Conservation (phyloP, 2,113 vertebrate genomes). For the Argyrosomus japonicus region DNA sequence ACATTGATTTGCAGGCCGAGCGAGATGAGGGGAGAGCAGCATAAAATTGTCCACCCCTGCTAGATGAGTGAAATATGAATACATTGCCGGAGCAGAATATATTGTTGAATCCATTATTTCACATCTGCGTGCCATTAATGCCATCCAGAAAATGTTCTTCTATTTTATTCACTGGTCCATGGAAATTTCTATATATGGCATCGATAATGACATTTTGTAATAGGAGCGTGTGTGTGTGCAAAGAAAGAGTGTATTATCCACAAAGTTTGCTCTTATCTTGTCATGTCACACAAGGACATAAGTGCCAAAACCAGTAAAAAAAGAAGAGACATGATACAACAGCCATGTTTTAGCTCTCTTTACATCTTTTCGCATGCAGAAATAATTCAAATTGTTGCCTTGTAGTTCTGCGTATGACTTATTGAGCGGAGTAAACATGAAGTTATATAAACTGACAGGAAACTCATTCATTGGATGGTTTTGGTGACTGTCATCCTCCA, state of each 20-base stretch:
- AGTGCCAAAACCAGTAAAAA: neutral
- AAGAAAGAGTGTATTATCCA: neutral
- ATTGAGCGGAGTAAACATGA: neutral
- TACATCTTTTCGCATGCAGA: neutral
- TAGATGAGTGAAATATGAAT: conserved; percentile 73
- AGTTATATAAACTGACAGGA: neutral
- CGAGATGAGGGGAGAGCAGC: conserved; percentile 54
- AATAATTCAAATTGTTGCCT: neutral
- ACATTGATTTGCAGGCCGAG: conserved; percentile 77
- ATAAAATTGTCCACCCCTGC: conserved; percentile 54
- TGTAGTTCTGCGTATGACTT: neutral
- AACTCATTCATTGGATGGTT: neutral
- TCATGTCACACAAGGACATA: conserved; percentile 1
- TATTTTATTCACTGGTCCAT: conserved; percentile 43
- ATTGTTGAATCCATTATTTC: conserved; percentile 60
- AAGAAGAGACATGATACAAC: neutral
- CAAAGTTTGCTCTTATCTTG: conserved; percentile 9
- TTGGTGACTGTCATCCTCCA: neutral
- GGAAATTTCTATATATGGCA: conserved; percentile 36
- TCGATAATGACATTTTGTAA: conserved; percentile 39
- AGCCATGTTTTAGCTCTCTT: neutral
- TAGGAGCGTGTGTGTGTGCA: conserved; percentile 12
- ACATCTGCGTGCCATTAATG: conserved; percentile 61
- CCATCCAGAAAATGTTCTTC: conserved; percentile 50
- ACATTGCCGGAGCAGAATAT: conserved; percentile 46